A percentile compares a stretch with the other conserved stretches of the same genome.
Evolutionary conservation across 2,113 vertebrate species (phyloP).

Genomic region (Xiphias gladius): DNA sequence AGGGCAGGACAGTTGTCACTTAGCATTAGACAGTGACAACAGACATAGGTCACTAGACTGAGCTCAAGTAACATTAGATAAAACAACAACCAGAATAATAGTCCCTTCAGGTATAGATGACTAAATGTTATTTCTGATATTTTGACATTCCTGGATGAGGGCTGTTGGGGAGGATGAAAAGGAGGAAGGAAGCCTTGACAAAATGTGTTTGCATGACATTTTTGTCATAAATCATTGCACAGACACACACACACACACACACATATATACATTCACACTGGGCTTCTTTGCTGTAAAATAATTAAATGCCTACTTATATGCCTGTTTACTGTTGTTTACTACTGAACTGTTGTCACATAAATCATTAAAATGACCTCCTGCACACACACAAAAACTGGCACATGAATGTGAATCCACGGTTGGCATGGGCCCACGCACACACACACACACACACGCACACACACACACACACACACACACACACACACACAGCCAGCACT

Average conservation of each 20-base stretch:
- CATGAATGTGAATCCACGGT: conserved; percentile 12
- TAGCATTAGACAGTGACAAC: conserved; percentile 52
- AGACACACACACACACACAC: conserved; percentile 7
- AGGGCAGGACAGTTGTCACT: conserved; percentile 66
- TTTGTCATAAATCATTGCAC: conserved; percentile 34
- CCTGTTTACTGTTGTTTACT: conserved; percentile 1
- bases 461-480: conserved; percentile 3
- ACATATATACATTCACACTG: conserved; percentile 2
- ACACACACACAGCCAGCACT: conserved; percentile 4
- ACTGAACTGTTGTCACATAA: conserved; percentile 41
- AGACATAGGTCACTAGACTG: conserved; percentile 63
- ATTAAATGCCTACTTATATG: conserved; percentile 9
- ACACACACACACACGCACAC: conserved; percentile 2
- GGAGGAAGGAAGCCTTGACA: conserved; percentile 52
- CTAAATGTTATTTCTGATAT: conserved; percentile 47
- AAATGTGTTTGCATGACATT: conserved; percentile 45
- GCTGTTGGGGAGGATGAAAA: conserved; percentile 17
- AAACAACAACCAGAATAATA: conserved; percentile 44
- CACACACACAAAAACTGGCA: conserved; percentile 36
- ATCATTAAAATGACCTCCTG: conserved; percentile 52
- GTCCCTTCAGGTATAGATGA: conserved; percentile 37
- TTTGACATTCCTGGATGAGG: conserved; percentile 54
- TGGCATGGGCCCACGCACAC: conserved; percentile 13
- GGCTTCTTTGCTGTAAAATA: background rate
- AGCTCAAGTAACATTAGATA: conserved; percentile 45